phyloP scores from a whole-genome alignment of 2,113 vertebrate species.

The Mastomys natalensis region DNA sequence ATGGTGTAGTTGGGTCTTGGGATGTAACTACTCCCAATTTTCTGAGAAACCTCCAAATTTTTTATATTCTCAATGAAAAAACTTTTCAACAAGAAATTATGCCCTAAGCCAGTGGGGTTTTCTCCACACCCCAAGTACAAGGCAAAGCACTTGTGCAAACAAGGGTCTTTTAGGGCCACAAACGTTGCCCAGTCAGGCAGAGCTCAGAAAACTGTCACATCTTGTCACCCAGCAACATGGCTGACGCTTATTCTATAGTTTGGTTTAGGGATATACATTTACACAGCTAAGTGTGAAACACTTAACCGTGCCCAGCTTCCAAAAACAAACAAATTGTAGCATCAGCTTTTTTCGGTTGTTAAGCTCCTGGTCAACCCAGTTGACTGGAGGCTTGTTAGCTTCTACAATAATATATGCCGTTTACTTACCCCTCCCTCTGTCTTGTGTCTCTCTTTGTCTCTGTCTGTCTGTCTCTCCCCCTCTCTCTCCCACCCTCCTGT shows the following conservation, averaged over 20 bases:
- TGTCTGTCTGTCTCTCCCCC: not conserved
- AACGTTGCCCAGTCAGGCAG: not conserved
- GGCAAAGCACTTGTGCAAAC: not conserved
- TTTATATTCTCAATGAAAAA: constrained; percentile 12
- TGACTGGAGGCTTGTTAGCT: not conserved
- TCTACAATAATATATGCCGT: not conserved
- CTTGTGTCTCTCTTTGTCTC: not conserved
- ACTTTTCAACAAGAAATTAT: constrained; percentile 22
- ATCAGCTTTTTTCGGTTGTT: not conserved
- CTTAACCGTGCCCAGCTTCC: not conserved
- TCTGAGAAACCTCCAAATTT: no score
- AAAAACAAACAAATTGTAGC: not conserved
- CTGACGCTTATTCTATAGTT: not conserved
- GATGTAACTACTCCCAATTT: no score
- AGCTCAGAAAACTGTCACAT: not conserved
- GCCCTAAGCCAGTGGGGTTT: not conserved
- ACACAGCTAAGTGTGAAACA: not conserved
- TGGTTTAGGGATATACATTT: not conserved
- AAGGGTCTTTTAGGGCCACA: not conserved
- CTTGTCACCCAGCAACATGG: not conserved
- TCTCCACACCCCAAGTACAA: not conserved
- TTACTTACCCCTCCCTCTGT: not conserved
- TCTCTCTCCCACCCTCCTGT: no score
- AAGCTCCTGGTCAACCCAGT: not conserved
- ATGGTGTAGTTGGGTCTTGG: no score